A percentile compares a stretch with the other conserved stretches of the same genome.
These are phyloP conservation scores for Pyrrhia umbra DNA, from an alignment of 2,888 invertebrate genomes.

Conservation along the genomic window DNA sequence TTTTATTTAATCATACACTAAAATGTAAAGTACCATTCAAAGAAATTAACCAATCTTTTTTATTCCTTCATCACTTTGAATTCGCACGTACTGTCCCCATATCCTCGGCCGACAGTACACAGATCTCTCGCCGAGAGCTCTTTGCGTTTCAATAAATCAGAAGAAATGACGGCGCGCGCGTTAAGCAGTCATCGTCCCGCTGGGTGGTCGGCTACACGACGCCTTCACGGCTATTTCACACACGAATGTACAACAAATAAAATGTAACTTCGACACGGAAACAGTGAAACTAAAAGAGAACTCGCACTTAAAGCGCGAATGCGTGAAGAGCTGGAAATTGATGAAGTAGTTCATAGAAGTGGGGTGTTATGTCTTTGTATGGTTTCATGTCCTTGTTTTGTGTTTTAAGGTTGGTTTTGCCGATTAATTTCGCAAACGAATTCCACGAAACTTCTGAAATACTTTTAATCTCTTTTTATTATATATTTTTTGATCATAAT, in stretches of 20 bases:
- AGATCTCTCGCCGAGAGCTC: conserved; percentile 71
- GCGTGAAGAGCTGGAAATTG: conserved; percentile 55
- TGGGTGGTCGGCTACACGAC: conserved; percentile 86
- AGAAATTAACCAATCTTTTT: background rate
- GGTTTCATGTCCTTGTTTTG: conserved; percentile 12
- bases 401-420: conserved; percentile 28
- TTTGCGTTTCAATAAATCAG: conserved; percentile 87
- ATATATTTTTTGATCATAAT: background rate
- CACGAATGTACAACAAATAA: conserved; percentile 81
- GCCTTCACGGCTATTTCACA: conserved; percentile 86
- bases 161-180: conserved; percentile 86
- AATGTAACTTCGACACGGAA: conserved; percentile 77
- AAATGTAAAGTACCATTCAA: too few species aligned
- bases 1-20: too few species aligned
- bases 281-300: conserved; percentile 72
- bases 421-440: conserved; percentile 8
- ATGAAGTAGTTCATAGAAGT: conserved; percentile 51
- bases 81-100: conserved; percentile 46
- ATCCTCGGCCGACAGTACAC: conserved; percentile 69
- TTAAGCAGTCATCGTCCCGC: conserved; percentile 86
- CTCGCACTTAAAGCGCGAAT: conserved; percentile 53
- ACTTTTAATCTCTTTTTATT: background rate
- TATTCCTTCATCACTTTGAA: conserved; percentile 15
- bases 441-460: background rate
- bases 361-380: conserved; percentile 22